Base-by-base conservation (phyloP, 2,888 invertebrate species). In the Erannis defoliaria region DNA sequence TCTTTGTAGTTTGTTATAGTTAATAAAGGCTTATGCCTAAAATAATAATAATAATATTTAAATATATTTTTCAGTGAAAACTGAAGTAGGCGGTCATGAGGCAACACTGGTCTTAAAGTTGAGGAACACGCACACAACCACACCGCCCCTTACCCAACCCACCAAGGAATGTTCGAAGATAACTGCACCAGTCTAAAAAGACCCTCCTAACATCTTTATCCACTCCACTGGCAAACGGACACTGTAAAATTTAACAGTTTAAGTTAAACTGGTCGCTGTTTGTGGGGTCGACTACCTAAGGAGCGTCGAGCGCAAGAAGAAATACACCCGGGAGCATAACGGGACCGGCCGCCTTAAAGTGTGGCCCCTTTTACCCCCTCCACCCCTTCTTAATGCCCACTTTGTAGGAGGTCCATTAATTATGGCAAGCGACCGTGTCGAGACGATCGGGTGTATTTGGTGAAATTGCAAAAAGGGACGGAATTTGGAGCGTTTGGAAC, bases 261-360 rank as follows among this genome's bases (percentile, higher is more conserved):
- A 75, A 71, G 63, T 21, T 70, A 68, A 69, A 73, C 66, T 89
- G 88, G 90, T 21, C 72, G 75, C 62, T 65, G 63, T 62, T 73
- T 55, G 61, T 55, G 61, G 72, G 80, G 80, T 73, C 67, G 72
- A 64, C 74, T 73, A 72, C 78, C 81, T 80, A 90, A 90, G 90
- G 89, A 90, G 85, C 83, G 83, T 81, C 89, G 89, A 90, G 85
- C 83, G 84, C 81, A 83, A 89, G 90, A 91, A 91, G 91, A 89
- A 90, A 88, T 84, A 72, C 88, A 85, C 67, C 53, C 64, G 71
- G 71, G 71, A 71, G 63, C 62, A 59, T 59, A 64, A 53, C 55
- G 67, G 42, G 65, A 55, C 65, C 55, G 63, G 21, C 70, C 83
- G 77, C 79, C 86, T 86, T 84, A 85, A 84, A 86, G 89, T 83